Conservation (phyloP, 2,888 invertebrate species). For the Cryptus viduatorius region DNA sequence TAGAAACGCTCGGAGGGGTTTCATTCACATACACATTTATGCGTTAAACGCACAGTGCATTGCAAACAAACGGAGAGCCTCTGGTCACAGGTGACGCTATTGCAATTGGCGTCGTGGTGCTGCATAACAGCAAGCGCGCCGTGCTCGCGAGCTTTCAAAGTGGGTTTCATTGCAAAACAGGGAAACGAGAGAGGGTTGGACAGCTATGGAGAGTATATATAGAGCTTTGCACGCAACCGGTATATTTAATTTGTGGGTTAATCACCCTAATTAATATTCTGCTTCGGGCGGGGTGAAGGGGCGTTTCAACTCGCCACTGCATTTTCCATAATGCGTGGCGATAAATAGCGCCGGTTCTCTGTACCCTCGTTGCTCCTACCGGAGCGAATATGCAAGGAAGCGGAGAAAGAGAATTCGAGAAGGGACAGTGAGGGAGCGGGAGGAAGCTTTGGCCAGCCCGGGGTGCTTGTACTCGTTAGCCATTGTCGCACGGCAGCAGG, state of each 20-base stretch:
- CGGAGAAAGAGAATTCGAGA: constrained; percentile 56
- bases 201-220: constrained; percentile 37
- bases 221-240: constrained; percentile 65
- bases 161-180: constrained; percentile 50
- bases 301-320: constrained; percentile 68
- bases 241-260: constrained; percentile 81
- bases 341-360: constrained; percentile 73
- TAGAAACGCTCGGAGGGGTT: constrained; percentile 44
- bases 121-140: constrained; percentile 42
- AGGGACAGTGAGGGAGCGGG: constrained; percentile 23
- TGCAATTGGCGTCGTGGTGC: constrained; percentile 41
- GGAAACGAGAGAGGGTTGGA: constrained; percentile 47
- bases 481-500: constrained; percentile 70
- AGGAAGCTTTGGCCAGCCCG: constrained; percentile 1
- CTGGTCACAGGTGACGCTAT: constrained; percentile 59
- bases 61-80: constrained; percentile 2
- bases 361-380: constrained; percentile 25
- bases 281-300: constrained; percentile 63
- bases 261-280: constrained; percentile 81
- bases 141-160: constrained; percentile 57
- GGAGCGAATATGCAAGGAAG: constrained; percentile 55
- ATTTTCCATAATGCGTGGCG: constrained; percentile 77
- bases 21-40: constrained; percentile 1
- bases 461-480: constrained; percentile 72
- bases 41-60: constrained; percentile 12